Conservation (phyloP, 2,888 invertebrate genomes). For the Conops quadrifasciatus region DNA sequence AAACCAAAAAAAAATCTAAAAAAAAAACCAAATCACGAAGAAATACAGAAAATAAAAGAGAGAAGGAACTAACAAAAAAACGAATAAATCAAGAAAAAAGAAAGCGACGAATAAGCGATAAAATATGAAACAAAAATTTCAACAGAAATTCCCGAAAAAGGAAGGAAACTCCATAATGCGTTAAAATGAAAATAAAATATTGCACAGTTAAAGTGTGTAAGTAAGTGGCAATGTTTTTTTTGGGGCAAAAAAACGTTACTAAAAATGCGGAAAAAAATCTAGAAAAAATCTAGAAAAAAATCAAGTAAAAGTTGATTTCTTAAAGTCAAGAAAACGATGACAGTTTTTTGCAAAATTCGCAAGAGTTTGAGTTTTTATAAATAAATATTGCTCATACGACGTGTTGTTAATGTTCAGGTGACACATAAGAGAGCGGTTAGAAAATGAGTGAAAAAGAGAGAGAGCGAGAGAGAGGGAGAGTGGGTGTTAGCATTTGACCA, state of each 20-base stretch:
- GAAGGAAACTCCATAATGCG: no score
- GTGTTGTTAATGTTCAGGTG: background rate
- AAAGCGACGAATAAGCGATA: background rate
- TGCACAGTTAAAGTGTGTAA: no score
- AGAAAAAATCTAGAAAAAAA: background rate
- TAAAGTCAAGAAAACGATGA: background rate
- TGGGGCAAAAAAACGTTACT: slow-evolving; percentile 15
- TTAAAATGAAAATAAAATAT: no score
- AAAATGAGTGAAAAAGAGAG: background rate
- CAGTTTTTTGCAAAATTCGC: no score
- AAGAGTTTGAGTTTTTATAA: slow-evolving; percentile 22
- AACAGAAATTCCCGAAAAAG: no score
- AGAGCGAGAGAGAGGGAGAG: background rate
- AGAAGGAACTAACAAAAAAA: background rate
- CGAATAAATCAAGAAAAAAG: background rate
- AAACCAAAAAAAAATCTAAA: background rate
- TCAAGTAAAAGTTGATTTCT: background rate
- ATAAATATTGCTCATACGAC: slow-evolving; percentile 40
- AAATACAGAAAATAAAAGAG: background rate
- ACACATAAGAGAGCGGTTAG: background rate
- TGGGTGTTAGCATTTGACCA: no score
- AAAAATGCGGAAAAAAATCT: no score
- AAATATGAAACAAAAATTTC: no score
- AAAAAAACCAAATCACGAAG: background rate
- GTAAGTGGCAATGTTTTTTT: no score